Percentiles rank a stretch among this genome's conserved stretches.
Conservation (phyloP, 1,140 invertebrate species). For the Pachypeltis micranthus region DNA sequence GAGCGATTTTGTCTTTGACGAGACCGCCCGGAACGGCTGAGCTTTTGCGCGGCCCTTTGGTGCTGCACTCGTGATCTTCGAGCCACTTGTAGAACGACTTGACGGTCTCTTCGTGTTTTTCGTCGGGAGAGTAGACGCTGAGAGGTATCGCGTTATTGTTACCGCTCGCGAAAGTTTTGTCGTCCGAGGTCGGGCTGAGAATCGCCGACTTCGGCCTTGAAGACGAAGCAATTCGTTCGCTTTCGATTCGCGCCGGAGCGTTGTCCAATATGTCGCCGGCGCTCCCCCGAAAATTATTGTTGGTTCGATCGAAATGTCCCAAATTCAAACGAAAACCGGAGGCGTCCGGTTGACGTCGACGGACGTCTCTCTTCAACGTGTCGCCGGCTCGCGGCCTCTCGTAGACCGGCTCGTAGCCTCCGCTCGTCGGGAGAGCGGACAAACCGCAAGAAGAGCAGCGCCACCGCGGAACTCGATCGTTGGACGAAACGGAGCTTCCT, state of each 20-base stretch:
- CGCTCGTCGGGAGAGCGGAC: background rate
- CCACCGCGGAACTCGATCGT: background rate
- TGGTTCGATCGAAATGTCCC: background rate
- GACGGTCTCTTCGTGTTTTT: background rate
- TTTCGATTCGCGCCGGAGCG: background rate
- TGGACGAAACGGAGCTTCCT: background rate
- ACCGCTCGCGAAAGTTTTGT: too few species aligned
- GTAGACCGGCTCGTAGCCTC: background rate
- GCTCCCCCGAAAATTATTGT: background rate
- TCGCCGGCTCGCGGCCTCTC: background rate
- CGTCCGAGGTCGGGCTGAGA: background rate
- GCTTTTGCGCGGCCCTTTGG: background rate
- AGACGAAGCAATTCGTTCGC: background rate
- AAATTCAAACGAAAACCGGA: too few species aligned
- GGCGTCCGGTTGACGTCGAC: background rate
- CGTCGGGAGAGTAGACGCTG: background rate
- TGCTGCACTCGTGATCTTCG: background rate
- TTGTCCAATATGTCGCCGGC: background rate
- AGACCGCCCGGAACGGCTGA: background rate
- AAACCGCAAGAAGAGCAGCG: background rate
- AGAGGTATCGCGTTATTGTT: background rate
- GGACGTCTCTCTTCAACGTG: background rate
- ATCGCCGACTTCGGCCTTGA: background rate
- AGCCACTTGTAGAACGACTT: constrained; percentile 5
- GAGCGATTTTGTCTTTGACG: background rate